These are phyloP conservation scores for Thoracochromis brauschi DNA, from an alignment of 2,113 vertebrate species.

Conservation along the genomic window DNA sequence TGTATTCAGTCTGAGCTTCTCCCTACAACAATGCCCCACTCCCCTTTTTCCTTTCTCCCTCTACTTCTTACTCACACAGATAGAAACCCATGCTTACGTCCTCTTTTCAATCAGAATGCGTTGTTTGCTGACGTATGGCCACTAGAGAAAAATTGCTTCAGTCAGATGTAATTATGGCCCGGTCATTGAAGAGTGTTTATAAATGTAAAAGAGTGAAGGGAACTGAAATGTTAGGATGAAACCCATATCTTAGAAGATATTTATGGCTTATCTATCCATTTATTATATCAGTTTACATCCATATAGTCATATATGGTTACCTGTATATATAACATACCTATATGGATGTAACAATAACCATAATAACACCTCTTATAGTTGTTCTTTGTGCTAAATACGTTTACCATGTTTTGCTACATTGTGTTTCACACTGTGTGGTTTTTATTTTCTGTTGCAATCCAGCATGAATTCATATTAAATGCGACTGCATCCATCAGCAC, in stretches of 20 bases:
- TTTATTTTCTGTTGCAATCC: conserved; percentile 25
- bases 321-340: not conserved
- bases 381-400: not conserved
- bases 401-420: not conserved
- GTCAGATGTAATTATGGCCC: conserved; percentile 14
- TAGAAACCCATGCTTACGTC: not conserved
- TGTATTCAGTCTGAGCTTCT: conserved; percentile 49
- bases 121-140: not conserved
- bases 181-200: not conserved
- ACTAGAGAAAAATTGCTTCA: not conserved
- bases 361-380: not conserved
- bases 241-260: not conserved
- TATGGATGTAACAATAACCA: not conserved
- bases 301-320: not conserved
- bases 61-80: not conserved
- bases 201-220: not conserved
- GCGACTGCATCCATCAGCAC: conserved; percentile 68
- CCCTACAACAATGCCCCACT: not conserved
- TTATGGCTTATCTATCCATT: not conserved
- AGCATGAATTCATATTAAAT: conserved; percentile 57
- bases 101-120: not conserved
- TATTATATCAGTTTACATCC: not conserved
- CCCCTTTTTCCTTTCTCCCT: not conserved
- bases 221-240: not conserved
- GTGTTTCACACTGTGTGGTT: not conserved